phyloP scores from a whole-genome alignment of 2,888 invertebrate species.

The Diplazon laetatorius region DNA sequence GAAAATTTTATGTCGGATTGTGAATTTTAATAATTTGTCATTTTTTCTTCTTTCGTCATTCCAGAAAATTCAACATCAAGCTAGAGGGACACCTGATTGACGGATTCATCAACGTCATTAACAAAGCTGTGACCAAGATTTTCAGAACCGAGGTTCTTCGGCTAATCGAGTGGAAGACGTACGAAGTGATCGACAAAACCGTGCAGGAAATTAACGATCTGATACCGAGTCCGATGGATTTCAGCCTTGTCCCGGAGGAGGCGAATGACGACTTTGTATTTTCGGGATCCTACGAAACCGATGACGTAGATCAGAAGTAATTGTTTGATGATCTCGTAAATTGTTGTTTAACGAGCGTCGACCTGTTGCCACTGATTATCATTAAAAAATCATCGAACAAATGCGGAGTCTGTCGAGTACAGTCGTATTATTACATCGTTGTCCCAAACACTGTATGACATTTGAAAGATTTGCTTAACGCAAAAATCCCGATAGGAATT shows the following conservation, averaged over 20 bases:
- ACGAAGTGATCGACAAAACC: slow-evolving; percentile 44
- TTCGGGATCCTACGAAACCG: not conserved
- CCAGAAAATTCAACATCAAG: slow-evolving; percentile 65
- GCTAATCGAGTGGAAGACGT: slow-evolving; percentile 53
- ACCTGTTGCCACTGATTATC: not conserved
- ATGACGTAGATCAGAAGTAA: slow-evolving; percentile 3
- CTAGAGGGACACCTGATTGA: slow-evolving; percentile 68
- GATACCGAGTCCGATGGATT: not conserved
- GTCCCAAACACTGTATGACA: no score
- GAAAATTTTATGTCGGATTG: no score
- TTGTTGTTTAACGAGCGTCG: not conserved
- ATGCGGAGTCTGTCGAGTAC: no score
- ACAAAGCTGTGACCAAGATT: slow-evolving; percentile 53
- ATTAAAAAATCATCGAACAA: not conserved
- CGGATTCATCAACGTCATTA: slow-evolving; percentile 62
- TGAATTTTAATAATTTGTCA: not conserved
- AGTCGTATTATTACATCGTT: no score
- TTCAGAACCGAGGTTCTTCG: slow-evolving; percentile 58
- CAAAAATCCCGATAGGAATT: no score
- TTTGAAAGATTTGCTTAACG: no score
- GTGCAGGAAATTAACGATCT: slow-evolving; percentile 59
- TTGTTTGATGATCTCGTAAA: not conserved
- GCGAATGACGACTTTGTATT: not conserved
- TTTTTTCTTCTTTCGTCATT: slow-evolving; percentile 20
- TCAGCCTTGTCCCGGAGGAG: not conserved